A percentile compares a stretch with the other conserved stretches of the same genome.
Evolutionary conservation across 2,888 invertebrate species (phyloP).

Genomic region (Tenodera sinensis): DNA sequence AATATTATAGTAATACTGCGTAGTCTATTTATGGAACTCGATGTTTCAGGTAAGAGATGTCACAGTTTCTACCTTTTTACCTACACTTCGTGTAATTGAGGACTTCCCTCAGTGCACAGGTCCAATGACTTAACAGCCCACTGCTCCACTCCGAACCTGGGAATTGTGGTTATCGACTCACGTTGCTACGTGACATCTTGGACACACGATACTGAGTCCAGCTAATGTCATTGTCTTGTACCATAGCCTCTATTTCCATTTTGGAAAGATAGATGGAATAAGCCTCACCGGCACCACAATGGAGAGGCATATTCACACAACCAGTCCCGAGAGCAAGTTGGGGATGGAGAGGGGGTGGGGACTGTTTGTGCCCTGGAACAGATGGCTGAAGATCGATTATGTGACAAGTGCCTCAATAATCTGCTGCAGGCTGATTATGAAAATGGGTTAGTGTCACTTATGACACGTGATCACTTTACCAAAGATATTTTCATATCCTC

Average conservation of each 20-base stretch:
- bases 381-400: not conserved
- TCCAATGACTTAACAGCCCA: not conserved
- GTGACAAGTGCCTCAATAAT: not conserved
- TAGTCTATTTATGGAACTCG: too few species aligned
- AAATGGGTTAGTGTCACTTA: not conserved
- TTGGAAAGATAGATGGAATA: not conserved
- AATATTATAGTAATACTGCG: too few species aligned
- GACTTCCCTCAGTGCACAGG: not conserved
- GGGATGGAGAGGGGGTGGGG: too few species aligned
- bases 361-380: not conserved
- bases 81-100: not conserved
- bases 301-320: not conserved
- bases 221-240: not conserved
- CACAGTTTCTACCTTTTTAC: too few species aligned
- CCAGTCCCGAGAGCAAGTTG: not conserved
- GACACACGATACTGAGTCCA: not conserved
- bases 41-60: too few species aligned
- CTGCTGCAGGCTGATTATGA: not conserved
- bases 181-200: not conserved
- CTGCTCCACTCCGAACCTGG: not conserved
- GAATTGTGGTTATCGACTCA: not conserved
- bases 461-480: not conserved
- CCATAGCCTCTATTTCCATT: not conserved
- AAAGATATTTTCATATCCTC: not conserved
- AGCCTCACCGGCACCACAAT: not conserved